Evolutionary conservation across 53 echinoderm and acorn worm species (phyloP), one percentile per base, ranked within the genome.

Genomic region (Luidia sarsii): DNA sequence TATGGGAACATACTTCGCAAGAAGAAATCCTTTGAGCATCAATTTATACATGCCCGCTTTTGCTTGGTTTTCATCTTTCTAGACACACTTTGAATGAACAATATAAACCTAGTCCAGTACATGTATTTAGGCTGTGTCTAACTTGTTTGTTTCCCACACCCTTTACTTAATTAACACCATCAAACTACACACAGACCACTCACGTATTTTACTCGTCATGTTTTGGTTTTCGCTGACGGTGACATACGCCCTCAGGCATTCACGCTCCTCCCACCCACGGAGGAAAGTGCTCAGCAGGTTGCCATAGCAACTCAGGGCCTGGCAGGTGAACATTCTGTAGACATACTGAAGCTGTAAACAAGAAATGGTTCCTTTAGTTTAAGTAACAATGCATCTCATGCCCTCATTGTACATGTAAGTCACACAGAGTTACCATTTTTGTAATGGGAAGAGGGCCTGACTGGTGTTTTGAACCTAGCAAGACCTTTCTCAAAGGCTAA

Each of bases 211-310:
- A 31, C 80, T 64, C 50, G 49, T 67, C 33, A 95, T 72, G 68
- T 79, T 92, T 43, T 86, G 71, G 50, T 64, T 61, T 19, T 89
- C 87, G 25, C 85, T 84, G 54, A 95, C 53, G 52, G 81, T 80
- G 55, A 87, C 54, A 74, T 89, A 95, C 15, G 92, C 95, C 65
- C 90, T 48, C n/a, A 74, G 48, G 61, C 95, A 95, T 33, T 95
- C 95, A 32, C 73, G 81, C 38, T 92, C 85, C 39, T 93, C 90
- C 95, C 95, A 95, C 24, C 95, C 95, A 62, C 70, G 84, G 27
- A 87, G 75, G 36, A 95, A 90, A 24, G 80, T 93, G 43, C 57
- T 75, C 31, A 90, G 61, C 34, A 95, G 85, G 49, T 83, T 79
- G 16, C 95, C 95, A 64, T 87, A 90, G 82, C 92, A 95, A 59